Conservation (phyloP, 1,140 invertebrate genomes). For the Drosophila arawakana region DNA sequence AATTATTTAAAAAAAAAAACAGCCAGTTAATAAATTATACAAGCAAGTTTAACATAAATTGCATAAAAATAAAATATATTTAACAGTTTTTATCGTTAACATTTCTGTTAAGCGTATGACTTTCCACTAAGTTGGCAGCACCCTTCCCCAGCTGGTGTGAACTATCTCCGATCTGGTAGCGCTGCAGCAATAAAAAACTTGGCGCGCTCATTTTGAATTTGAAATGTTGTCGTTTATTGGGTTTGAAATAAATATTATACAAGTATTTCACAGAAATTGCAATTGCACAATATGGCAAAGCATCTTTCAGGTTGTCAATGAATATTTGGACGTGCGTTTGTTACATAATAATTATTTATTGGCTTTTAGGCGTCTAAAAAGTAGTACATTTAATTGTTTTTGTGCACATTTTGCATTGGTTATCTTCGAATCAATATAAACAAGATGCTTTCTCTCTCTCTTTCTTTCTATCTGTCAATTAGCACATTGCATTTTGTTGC, state of each 20-base stretch:
- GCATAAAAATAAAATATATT: background rate
- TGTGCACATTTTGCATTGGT: constrained; percentile 58
- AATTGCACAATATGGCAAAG: constrained; percentile 46
- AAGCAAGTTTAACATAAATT: background rate
- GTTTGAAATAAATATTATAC: constrained; percentile 71
- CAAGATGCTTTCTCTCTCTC: constrained; percentile 19
- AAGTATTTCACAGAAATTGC: constrained; percentile 42
- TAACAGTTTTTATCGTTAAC: background rate
- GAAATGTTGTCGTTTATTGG: constrained; percentile 71
- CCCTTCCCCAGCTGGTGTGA: background rate
- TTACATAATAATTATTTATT: constrained; percentile 77
- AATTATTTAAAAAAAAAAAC: background rate
- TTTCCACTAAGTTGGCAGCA: constrained; percentile 8
- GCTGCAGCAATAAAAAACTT: background rate
- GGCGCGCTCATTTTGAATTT: constrained; percentile 54
- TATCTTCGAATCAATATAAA: constrained; percentile 37
- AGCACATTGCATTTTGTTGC: constrained; percentile 47
- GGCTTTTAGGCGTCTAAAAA: constrained; percentile 75
- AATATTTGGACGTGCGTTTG: constrained; percentile 61
- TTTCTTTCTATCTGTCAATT: constrained; percentile 26
- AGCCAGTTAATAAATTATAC: background rate
- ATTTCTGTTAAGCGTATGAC: background rate
- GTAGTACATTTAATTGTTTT: constrained; percentile 73
- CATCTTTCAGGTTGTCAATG: constrained; percentile 48
- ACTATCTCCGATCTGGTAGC: constrained; percentile 1